Evolutionary conservation across 53 echinoderm and acorn worm genomes (phyloP).

Genomic region (Astropecten irregularis): DNA sequence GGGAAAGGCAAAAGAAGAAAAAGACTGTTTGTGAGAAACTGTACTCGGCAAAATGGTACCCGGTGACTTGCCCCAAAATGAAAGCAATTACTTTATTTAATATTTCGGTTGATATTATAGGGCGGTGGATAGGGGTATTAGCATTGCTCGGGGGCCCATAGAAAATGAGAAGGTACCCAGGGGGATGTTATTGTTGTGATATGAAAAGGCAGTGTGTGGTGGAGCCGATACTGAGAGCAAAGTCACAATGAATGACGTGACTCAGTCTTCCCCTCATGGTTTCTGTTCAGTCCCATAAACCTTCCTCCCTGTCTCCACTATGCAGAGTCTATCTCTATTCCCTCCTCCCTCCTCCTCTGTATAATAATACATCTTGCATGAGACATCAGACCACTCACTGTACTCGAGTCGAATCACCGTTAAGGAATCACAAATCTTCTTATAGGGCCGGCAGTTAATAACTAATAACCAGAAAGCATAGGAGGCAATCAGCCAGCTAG

Average conservation of each 20-base stretch:
- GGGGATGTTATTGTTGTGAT: conserved; percentile 45
- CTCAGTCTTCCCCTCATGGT: conserved; percentile 17
- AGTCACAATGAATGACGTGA: conserved; percentile 32
- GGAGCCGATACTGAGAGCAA: not conserved
- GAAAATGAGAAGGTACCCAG: conserved; percentile 3
- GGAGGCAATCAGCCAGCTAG: conserved; percentile 5
- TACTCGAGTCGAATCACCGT: conserved; percentile 31
- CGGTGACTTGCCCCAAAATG: conserved; percentile 17
- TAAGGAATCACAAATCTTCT: conserved; percentile 58
- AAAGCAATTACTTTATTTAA: conserved; percentile 60
- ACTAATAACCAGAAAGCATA: conserved; percentile 53
- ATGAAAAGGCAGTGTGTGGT: conserved; percentile 12
- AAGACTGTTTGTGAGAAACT: not conserved
- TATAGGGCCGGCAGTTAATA: conserved; percentile 53
- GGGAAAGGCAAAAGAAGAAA: no score
- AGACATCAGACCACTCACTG: no score
- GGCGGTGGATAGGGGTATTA: conserved; percentile 23
- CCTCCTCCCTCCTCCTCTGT: not conserved
- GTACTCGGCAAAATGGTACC: not conserved
- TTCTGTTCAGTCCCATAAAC: not conserved
- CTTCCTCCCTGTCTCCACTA: no score
- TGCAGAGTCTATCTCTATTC: no score
- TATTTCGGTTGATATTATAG: conserved; percentile 27
- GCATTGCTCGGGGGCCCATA: not conserved
- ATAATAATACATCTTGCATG: no score